Conservation (phyloP, 2,113 vertebrate genomes). For the Ginglymostoma cirratum region DNA sequence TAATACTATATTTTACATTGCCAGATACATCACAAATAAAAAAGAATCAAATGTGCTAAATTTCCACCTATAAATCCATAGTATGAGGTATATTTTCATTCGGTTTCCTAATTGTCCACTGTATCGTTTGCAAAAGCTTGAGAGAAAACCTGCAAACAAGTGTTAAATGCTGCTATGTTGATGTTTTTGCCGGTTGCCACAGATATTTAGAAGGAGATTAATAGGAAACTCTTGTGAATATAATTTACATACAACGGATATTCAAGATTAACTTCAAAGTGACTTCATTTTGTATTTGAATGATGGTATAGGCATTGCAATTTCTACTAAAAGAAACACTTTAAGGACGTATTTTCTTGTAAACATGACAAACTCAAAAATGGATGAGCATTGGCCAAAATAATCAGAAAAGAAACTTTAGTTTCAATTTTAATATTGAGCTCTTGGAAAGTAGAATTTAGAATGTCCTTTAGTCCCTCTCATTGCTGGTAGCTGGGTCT, state of each 20-base stretch:
- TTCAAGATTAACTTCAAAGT: not conserved
- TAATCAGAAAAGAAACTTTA: not conserved
- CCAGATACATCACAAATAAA: not conserved
- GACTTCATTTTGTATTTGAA: not conserved
- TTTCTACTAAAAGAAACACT: not conserved
- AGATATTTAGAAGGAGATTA: not conserved
- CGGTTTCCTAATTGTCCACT: not conserved
- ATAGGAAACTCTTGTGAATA: not conserved
- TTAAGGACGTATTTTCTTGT: not conserved
- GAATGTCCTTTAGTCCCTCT: not conserved
- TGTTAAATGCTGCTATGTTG: not conserved
- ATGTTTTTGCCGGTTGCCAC: not conserved
- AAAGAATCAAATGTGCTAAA: not conserved
- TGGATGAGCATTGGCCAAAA: not conserved
- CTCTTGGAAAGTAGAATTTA: not conserved
- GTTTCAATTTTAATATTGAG: not conserved
- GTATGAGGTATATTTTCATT: not conserved
- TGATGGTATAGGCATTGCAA: not conserved
- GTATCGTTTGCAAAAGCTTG: not conserved
- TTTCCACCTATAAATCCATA: not conserved
- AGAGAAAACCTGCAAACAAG: not conserved
- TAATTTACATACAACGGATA: not conserved
- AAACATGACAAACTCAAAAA: not conserved
- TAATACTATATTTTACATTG: no score
- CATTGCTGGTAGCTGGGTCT: not conserved